Base-by-base conservation (phyloP, 1,140 invertebrate species). In the Monomorium pharaonis region DNA sequence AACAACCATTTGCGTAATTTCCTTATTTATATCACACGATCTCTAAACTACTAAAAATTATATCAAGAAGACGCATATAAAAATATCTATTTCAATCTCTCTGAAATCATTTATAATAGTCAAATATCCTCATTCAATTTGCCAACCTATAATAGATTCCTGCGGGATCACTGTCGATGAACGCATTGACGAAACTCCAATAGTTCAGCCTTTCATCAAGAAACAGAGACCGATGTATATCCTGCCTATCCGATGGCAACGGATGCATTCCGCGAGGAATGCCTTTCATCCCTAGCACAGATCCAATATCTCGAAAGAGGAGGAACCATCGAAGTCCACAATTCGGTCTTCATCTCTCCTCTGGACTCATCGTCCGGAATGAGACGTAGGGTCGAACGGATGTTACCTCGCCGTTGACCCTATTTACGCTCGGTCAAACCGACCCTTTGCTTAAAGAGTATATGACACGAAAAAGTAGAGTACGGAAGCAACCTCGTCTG, bases 221-320 rank as follows among this genome's bases (percentile, higher is more conserved):
- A 67, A 85, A 42, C 67, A 47, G 54, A 44, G 27, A 51, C 83
- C 51, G 21, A 44, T 27, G 37, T 75, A n/a, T 63, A 86, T 72
- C 14, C 49, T 74, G 67, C 33, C 30, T 69, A 74, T 49, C 12
- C 47, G 56, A 58, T n/a, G 56, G 65, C 62, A 83, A 85, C 60
- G 37, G 70, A 54, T 77, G 51, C 54, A 87, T 90, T 86, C 83
- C 62, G 56, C 54, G 44, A 54, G 58, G 69, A 81, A 87, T 89
- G 83, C 78, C 58, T 81, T 87, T 89, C 83, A 89, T 89, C 77
- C 47, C 62, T 78, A 12, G 47, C 69, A 76, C 60, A 83, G 54
- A 87, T 90, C 72, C 85, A 65, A 81, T 87, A 85, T 86, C 76
- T 76, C 76, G 81, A 90, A 86, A 81, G 69, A 51, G 75, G 60